These are phyloP conservation scores for Caranx melampygus DNA, from an alignment of 2,113 vertebrate genomes.

Conservation along the genomic window DNA sequence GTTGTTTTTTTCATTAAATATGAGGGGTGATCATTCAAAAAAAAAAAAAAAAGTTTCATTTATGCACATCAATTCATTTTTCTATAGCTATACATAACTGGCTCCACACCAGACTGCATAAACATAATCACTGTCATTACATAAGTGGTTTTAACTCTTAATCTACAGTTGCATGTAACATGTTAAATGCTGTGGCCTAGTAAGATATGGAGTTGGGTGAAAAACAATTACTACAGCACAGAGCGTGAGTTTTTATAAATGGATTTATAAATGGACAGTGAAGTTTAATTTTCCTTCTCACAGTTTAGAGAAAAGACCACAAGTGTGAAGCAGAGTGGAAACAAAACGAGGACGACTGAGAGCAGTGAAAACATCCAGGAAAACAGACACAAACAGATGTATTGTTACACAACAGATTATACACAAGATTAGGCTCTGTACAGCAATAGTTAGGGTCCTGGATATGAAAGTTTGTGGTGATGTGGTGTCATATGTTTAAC, in stretches of 20 bases:
- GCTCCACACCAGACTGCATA: slow-evolving; percentile 4
- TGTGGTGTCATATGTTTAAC: no score
- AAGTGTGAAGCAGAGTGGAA: neutral
- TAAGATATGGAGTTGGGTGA: neutral
- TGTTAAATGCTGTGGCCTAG: neutral
- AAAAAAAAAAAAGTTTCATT: neutral
- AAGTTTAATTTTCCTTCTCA: neutral
- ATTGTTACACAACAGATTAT: neutral
- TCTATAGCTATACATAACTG: neutral
- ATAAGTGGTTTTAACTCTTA: slow-evolving; percentile 48
- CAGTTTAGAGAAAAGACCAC: neutral
- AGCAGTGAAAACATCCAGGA: neutral
- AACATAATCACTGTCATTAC: slow-evolving; percentile 37
- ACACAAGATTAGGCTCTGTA: neutral
- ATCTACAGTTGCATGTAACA: slow-evolving; percentile 31
- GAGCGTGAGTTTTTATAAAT: neutral
- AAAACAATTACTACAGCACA: neutral
- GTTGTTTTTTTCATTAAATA: no score
- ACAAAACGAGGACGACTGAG: neutral
- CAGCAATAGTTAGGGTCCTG: neutral
- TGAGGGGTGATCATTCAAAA: no score
- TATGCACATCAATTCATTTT: neutral
- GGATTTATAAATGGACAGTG: neutral
- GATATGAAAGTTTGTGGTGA: no score
- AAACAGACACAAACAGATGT: neutral